Conservation (phyloP, 2,888 invertebrate genomes). For the Chorisops tibialis region DNA sequence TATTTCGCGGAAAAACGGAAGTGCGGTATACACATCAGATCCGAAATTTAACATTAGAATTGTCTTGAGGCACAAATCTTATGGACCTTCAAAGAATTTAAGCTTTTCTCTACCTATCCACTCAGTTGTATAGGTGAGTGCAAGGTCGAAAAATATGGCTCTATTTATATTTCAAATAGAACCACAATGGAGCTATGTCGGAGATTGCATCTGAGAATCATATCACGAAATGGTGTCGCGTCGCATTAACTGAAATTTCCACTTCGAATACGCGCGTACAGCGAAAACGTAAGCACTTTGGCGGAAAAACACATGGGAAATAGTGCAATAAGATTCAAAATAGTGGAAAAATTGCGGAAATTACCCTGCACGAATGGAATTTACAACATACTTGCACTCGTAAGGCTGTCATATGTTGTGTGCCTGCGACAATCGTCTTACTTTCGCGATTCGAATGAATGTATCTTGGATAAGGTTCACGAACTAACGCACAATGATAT, state of each 20-base stretch:
- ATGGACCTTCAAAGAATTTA: too few relatives aligned
- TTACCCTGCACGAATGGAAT: background rate
- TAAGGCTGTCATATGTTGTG: background rate
- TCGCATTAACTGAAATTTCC: conserved; percentile 3
- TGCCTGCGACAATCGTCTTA: background rate
- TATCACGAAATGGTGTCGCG: conserved; percentile 13
- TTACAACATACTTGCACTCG: background rate
- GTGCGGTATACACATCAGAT: too few relatives aligned
- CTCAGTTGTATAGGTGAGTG: too few relatives aligned
- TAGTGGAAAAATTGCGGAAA: conserved; percentile 13
- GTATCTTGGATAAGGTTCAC: background rate
- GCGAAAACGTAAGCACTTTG: background rate
- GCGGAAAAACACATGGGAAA: background rate
- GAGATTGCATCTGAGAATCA: conserved; percentile 10
- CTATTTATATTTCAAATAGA: too few relatives aligned
- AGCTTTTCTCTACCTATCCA: too few relatives aligned
- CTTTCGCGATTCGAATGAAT: background rate
- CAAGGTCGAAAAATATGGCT: too few relatives aligned
- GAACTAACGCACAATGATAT: too few relatives aligned
- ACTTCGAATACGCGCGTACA: too few relatives aligned
- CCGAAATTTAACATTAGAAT: too few relatives aligned
- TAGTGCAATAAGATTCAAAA: background rate
- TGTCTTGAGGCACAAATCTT: too few relatives aligned
- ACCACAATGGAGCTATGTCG: too few relatives aligned
- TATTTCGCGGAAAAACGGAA: too few relatives aligned